Percentiles rank a stretch among this genome's conserved stretches.
phyloP scores from a whole-genome alignment of 2,113 vertebrate genomes.

The Neopipo cinnamomea region DNA sequence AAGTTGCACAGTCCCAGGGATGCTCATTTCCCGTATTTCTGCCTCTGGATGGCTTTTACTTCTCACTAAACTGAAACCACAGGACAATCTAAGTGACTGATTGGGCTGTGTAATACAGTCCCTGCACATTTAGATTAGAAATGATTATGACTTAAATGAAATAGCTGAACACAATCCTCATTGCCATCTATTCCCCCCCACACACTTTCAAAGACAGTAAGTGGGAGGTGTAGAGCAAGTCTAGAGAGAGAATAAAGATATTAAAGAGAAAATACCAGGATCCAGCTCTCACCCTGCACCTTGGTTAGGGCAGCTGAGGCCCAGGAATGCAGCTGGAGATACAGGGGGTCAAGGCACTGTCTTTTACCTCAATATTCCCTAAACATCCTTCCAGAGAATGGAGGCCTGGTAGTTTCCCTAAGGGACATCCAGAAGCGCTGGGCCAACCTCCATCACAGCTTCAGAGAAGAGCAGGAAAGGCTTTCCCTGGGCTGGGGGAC shows the following conservation, averaged over 20 bases:
- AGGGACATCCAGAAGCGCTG: too few relatives aligned
- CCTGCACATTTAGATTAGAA: constrained; percentile 68
- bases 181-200: constrained; percentile 20
- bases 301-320: background rate
- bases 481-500: background rate
- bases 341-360: background rate
- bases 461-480: background rate
- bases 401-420: too few relatives aligned
- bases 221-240: rapidly evolving
- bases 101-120: constrained; percentile 54
- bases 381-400: background rate
- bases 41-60: constrained; percentile 57
- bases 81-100: constrained; percentile 65
- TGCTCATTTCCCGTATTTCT: constrained; percentile 39
- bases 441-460: background rate
- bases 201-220: background rate
- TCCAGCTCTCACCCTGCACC: background rate
- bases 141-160: constrained; percentile 69
- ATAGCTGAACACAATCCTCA: constrained; percentile 61
- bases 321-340: background rate
- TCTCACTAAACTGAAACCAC: constrained; percentile 52
- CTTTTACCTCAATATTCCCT: rapidly evolving
- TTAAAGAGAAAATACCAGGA: background rate
- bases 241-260: background rate
- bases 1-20: background rate